Base-by-base conservation (phyloP, 2,888 invertebrate species). In the Lumbricus terrestris region DNA sequence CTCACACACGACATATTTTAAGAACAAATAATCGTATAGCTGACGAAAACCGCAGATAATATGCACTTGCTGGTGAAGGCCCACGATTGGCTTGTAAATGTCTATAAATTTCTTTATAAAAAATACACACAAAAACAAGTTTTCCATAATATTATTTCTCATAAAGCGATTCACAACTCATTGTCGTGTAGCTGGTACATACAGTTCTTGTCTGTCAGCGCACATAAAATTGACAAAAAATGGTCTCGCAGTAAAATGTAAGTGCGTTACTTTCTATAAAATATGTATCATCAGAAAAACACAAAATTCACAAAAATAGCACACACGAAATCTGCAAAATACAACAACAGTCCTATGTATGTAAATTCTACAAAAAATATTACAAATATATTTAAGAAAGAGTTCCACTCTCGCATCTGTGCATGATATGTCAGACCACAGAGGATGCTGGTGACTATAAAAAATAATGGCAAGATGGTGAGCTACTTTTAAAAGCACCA, bases 281-380 rank as follows among this genome's bases (percentile, higher is more conserved):
- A 69, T 69, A 69, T 16, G 29, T 69, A 69, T 69, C 29, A n/a
- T 69, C n/a, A n/a, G n/a, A 69, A 85, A 85, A 85, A 16, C 34
- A 85, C 85, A 85, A 85, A 34, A 85, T 35, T 34, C 33, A 85
- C 85, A 34, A 85, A 85, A 37, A 85, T 37, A 37, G 23, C 34
- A 37, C 34, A 37, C 85, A 85, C 23, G n/a, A 85, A 85, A 85
- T 35, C 85, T 8, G 20, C 37, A 85, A n/a, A 34, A 85, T n/a
- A 85, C 37, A n/a, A 34, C 34, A 85, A 85, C 85, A 85, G 37
- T 35, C 85, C 33, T 35, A 85, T 23, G 37, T 35, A 85, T 23
- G 37, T 35, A 85, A 85, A 85, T 35, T 18, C 85, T 85, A 35
- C 34, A 34, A 85, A 85, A n/a, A 85, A 85, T 85, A 85, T 85